Evolutionary conservation across 1,140 invertebrate species (phyloP).

Genomic region (Camponotus vicinus): DNA sequence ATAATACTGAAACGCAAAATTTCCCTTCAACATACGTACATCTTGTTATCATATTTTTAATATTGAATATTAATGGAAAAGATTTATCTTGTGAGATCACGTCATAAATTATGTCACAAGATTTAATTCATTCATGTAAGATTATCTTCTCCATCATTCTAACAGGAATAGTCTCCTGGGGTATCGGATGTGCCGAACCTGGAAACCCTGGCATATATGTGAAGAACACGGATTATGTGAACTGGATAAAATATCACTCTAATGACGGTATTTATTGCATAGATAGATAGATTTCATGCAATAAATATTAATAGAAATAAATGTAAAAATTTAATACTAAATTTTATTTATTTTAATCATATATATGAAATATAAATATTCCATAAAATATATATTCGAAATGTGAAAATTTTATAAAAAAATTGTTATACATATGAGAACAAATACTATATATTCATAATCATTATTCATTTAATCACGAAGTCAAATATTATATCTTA

Average conservation of each 20-base stretch:
- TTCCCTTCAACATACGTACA: no score
- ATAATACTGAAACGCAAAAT: no score
- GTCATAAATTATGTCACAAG: not conserved
- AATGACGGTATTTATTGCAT: constrained; percentile 80
- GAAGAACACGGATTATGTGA: constrained; percentile 87
- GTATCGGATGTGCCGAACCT: constrained; percentile 87
- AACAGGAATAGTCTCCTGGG: constrained; percentile 86
- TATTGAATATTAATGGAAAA: not conserved
- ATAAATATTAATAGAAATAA: constrained; percentile 23
- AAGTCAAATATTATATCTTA: constrained; percentile 4
- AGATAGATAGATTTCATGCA: constrained; percentile 58
- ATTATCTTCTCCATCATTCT: constrained; percentile 19
- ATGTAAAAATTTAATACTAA: constrained; percentile 21
- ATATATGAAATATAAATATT: not conserved
- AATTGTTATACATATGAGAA: not conserved
- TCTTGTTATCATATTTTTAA: not conserved
- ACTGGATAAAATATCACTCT: constrained; percentile 86
- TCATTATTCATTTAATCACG: not conserved
- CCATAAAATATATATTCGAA: not conserved
- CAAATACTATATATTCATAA: not conserved
- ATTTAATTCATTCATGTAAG: not conserved
- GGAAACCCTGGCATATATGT: constrained; percentile 88
- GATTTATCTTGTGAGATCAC: not conserved
- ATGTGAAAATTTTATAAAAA: constrained; percentile 3
- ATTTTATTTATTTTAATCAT: not conserved